phyloP scores from a whole-genome alignment of 2,113 vertebrate genomes.

The Theristicus caerulescens region DNA sequence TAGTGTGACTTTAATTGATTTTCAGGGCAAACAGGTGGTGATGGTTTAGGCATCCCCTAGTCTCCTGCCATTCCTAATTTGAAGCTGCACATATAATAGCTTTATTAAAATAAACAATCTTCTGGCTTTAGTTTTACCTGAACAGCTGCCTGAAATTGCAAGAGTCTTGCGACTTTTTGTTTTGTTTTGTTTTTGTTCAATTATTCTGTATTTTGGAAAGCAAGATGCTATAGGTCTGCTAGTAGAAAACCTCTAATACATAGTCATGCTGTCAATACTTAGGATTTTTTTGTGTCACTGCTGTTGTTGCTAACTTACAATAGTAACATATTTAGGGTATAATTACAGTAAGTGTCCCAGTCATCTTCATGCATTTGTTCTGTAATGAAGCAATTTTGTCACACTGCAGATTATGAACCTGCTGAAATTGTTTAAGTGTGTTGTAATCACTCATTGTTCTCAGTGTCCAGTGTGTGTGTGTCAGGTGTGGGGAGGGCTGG shows the following conservation, averaged over 20 bases:
- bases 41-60: conserved; percentile 62
- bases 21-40: conserved; percentile 74
- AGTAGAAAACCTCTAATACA: conserved; percentile 21
- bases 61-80: conserved; percentile 69
- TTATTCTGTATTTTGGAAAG: conserved; percentile 10
- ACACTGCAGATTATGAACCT: not conserved
- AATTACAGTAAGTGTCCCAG: not conserved
- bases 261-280: not conserved
- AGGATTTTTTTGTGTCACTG: not conserved
- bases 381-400: conserved; percentile 1
- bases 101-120: conserved; percentile 76
- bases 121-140: conserved; percentile 62
- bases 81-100: conserved; percentile 50
- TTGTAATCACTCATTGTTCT: not conserved
- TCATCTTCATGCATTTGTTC: not conserved
- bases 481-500: not conserved
- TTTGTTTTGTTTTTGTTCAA: not conserved
- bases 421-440: not conserved
- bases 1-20: conserved; percentile 77
- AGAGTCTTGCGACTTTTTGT: conserved; percentile 7
- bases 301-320: not conserved
- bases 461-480: not conserved
- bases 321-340: not conserved
- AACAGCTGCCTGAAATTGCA: conserved; percentile 64
- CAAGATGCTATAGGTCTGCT: not conserved